Evolutionary conservation across 1,140 invertebrate genomes (phyloP).

Genomic region (Atopsyche davidsoni): DNA sequence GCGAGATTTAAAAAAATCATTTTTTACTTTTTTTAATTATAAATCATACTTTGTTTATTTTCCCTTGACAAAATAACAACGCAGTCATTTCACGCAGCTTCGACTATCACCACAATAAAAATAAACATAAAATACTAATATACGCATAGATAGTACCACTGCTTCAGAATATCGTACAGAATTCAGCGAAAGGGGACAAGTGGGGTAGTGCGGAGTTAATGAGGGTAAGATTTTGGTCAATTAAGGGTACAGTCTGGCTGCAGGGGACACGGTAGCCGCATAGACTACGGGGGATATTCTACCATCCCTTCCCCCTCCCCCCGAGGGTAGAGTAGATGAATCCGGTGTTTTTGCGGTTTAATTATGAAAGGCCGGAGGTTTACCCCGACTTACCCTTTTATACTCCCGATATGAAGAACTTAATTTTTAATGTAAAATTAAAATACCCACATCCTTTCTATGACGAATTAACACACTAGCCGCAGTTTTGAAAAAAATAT

Average conservation of each 20-base stretch:
- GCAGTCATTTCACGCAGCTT: too few relatives aligned
- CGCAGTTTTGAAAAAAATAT: too few relatives aligned
- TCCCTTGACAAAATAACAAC: not conserved
- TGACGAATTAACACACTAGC: too few relatives aligned
- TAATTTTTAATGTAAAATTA: too few relatives aligned
- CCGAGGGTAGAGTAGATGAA: not conserved
- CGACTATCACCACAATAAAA: not conserved
- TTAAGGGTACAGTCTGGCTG: constrained; percentile 11
- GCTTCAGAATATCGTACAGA: not conserved
- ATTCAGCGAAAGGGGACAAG: constrained; percentile 4
- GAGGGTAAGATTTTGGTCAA: constrained; percentile 20
- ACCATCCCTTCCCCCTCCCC: not conserved
- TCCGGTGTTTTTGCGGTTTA: not conserved
- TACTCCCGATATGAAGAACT: too few relatives aligned
- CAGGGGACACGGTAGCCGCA: too few relatives aligned
- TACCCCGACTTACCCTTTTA: too few relatives aligned
- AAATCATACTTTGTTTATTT: not conserved
- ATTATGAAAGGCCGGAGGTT: too few relatives aligned
- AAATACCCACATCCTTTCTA: too few relatives aligned
- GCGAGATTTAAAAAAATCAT: not conserved
- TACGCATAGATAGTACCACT: not conserved
- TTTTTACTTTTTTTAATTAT: not conserved
- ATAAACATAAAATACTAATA: not conserved
- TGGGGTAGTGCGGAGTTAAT: constrained; percentile 13
- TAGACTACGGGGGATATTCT: constrained; percentile 5